Conservation (phyloP, 2,888 invertebrate species). For the Cryptus viduatorius region DNA sequence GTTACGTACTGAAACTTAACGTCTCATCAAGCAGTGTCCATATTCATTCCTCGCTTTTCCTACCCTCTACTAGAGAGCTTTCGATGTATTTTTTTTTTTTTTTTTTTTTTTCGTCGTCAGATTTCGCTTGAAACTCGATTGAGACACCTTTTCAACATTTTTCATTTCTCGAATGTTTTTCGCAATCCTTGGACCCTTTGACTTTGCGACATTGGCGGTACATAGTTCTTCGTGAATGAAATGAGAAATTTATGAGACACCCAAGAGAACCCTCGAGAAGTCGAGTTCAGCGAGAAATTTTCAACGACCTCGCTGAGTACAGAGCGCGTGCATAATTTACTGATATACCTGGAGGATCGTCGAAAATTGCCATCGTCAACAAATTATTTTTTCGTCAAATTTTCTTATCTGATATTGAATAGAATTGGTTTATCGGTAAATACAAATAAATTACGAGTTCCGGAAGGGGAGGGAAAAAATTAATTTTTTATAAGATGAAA, state of each 20-base stretch:
- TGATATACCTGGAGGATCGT: not conserved
- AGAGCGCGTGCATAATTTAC: not conserved
- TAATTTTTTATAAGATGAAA: no score
- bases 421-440: no score
- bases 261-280: not conserved
- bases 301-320: not conserved
- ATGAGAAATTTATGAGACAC: conserved; percentile 14
- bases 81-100: not conserved
- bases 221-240: not conserved
- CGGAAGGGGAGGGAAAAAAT: no score
- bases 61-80: no score
- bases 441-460: no score
- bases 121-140: not conserved
- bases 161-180: no score
- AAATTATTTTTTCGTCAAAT: not conserved
- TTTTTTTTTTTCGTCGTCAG: not conserved
- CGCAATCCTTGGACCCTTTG: not conserved
- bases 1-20: not conserved
- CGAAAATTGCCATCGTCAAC: not conserved
- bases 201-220: not conserved
- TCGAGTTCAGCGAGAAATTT: not conserved
- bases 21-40: not conserved
- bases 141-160: no score
- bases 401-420: not conserved
- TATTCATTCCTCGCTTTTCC: not conserved